phyloP scores from a whole-genome alignment of 1,140 invertebrate genomes.

The Eupristina koningsbergeri region DNA sequence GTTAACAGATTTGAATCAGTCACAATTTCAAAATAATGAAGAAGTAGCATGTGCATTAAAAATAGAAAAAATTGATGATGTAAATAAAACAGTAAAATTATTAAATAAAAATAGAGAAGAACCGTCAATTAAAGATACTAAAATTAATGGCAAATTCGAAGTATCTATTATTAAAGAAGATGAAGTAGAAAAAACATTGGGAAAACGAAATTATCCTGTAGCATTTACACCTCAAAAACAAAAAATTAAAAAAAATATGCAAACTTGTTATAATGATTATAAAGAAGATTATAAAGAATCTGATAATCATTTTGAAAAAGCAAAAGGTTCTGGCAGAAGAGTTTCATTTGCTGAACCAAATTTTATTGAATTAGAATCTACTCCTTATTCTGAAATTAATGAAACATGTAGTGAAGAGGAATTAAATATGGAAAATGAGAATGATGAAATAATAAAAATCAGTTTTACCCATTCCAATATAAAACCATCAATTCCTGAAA shows the following conservation, averaged over 20 bases:
- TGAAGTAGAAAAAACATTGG: slow-evolving; percentile 13
- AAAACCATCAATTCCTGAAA: slow-evolving; percentile 15
- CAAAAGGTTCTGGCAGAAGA: slow-evolving; percentile 34
- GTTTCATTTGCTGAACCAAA: slow-evolving; percentile 57
- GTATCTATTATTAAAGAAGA: slow-evolving; percentile 46
- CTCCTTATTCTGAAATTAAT: neutral
- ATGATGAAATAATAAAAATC: slow-evolving; percentile 57
- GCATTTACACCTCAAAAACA: neutral
- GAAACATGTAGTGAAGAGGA: slow-evolving; percentile 7
- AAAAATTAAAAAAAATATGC: neutral
- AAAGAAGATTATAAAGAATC: neutral
- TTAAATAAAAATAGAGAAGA: slow-evolving; percentile 41
- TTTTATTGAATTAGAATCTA: slow-evolving; percentile 29
- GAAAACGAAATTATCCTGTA: neutral
- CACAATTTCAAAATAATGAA: neutral
- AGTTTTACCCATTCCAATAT: slow-evolving; percentile 60
- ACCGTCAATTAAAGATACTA: slow-evolving; percentile 11
- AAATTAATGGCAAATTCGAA: slow-evolving; percentile 44
- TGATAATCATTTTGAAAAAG: slow-evolving; percentile 25
- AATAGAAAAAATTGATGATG: neutral
- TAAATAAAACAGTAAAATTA: slow-evolving; percentile 43
- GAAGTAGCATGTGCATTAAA: neutral
- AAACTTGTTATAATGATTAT: neutral
- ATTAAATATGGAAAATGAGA: slow-evolving; percentile 38
- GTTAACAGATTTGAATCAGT: neutral